Conservation (phyloP, 53 echinoderm and acorn worm genomes). For the Crossaster papposus region DNA sequence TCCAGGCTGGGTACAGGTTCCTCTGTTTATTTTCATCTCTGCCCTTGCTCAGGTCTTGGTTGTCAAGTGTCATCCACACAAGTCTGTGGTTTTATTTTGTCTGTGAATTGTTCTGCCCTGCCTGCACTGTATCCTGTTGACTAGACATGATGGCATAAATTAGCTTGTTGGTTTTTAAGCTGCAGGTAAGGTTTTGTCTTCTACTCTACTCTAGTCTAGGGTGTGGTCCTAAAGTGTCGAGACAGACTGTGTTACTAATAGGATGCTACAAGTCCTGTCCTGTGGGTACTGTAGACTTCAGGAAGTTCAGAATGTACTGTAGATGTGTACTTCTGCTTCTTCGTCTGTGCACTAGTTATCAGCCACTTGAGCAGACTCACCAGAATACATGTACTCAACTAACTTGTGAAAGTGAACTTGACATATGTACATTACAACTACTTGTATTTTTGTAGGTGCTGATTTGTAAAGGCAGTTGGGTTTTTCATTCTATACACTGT, state of each 20-base stretch:
- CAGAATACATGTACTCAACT: too few relatives aligned
- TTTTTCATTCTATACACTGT: too few relatives aligned
- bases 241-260: conserved; percentile 8
- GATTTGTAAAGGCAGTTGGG: too few relatives aligned
- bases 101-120: not conserved
- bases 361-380: too few relatives aligned
- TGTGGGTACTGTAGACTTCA: too few relatives aligned
- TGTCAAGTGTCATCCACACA: not conserved
- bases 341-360: too few relatives aligned
- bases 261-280: not conserved
- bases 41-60: not conserved
- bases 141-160: conserved; percentile 3
- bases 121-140: not conserved
- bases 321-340: too few relatives aligned
- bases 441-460: too few relatives aligned
- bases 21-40: conserved; percentile 25
- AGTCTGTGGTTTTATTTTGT: not conserved
- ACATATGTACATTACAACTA: too few relatives aligned
- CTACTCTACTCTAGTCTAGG: too few relatives aligned
- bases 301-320: too few relatives aligned
- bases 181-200: conserved; percentile 26
- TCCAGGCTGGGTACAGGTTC: not conserved
- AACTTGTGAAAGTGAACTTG: too few relatives aligned
- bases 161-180: conserved; percentile 10
- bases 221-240: not conserved